Evolutionary conservation across 1,140 invertebrate genomes (phyloP).

Genomic region (Drosophila leontia): DNA sequence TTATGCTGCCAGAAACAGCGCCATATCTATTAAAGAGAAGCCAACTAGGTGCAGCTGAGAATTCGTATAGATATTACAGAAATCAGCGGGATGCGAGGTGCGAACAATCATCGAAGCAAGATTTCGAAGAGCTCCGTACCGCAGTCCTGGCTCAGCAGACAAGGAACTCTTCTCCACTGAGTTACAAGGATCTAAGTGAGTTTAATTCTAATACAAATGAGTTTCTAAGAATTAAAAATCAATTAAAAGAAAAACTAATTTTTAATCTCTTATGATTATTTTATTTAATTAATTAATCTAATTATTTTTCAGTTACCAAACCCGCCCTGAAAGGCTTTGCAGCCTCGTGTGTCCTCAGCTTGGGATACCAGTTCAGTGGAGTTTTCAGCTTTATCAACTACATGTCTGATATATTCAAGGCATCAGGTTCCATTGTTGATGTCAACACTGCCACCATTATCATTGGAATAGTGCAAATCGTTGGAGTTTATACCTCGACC

Average conservation of each 20-base stretch:
- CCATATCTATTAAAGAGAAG: constrained; percentile 88
- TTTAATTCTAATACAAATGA: no score
- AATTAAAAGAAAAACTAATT: no score
- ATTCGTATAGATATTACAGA: constrained; percentile 86
- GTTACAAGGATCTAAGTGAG: constrained; percentile 70
- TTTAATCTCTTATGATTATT: no score
- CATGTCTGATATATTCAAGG: constrained; percentile 88
- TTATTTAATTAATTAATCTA: no score
- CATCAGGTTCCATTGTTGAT: constrained; percentile 87
- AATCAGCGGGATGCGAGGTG: constrained; percentile 26
- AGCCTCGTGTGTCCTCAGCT: constrained; percentile 49
- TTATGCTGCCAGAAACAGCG: constrained; percentile 94
- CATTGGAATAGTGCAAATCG: constrained; percentile 86
- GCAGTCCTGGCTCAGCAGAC: constrained; percentile 49
- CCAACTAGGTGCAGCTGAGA: constrained; percentile 88
- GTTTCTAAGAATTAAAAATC: neutral
- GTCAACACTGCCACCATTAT: constrained; percentile 89
- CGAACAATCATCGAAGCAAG: neutral
- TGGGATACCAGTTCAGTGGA: constrained; percentile 85
- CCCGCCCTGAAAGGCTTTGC: constrained; percentile 59
- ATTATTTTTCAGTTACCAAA: constrained; percentile 44
- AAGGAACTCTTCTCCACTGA: constrained; percentile 16
- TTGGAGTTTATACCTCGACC: constrained; percentile 70
- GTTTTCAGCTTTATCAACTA: constrained; percentile 87
- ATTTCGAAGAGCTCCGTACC: constrained; percentile 55